phyloP scores from a whole-genome alignment of 2,797 vertebrate species.

The Megaceryle alcyon region DNA sequence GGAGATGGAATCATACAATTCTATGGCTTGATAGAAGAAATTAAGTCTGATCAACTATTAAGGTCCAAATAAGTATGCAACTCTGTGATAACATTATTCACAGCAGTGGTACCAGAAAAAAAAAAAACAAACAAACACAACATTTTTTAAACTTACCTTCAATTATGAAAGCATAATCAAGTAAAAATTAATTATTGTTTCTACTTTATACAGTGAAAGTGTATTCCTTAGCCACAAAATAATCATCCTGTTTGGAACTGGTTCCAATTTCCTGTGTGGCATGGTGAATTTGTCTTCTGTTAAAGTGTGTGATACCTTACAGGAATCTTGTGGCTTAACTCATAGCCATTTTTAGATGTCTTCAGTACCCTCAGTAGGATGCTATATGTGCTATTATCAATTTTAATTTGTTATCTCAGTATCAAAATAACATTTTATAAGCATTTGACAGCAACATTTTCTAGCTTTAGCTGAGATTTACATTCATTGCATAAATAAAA shows the following conservation, averaged over 20 bases:
- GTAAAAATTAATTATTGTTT: neutral
- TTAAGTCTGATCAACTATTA: neutral
- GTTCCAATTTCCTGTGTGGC: neutral
- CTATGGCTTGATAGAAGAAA: neutral
- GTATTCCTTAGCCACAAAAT: neutral
- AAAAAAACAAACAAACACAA: neutral
- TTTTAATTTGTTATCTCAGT: neutral
- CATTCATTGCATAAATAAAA: neutral
- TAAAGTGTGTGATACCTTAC: neutral
- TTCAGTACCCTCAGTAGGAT: neutral
- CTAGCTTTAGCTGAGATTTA: conserved; percentile 11
- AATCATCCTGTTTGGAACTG: neutral
- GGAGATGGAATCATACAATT: neutral
- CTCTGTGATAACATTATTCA: neutral
- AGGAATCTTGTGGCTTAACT: neutral
- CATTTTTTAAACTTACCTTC: neutral
- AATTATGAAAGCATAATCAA: neutral
- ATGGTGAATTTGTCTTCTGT: neutral
- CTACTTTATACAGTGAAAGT: neutral
- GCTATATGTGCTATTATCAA: neutral
- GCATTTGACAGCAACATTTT: neutral
- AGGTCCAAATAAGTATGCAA: neutral
- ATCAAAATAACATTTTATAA: neutral
- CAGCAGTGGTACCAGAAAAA: neutral
- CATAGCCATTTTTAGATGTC: neutral